Evolutionary conservation across 2,888 invertebrate species (phyloP).

Genomic region (Bellardia bayeri): DNA sequence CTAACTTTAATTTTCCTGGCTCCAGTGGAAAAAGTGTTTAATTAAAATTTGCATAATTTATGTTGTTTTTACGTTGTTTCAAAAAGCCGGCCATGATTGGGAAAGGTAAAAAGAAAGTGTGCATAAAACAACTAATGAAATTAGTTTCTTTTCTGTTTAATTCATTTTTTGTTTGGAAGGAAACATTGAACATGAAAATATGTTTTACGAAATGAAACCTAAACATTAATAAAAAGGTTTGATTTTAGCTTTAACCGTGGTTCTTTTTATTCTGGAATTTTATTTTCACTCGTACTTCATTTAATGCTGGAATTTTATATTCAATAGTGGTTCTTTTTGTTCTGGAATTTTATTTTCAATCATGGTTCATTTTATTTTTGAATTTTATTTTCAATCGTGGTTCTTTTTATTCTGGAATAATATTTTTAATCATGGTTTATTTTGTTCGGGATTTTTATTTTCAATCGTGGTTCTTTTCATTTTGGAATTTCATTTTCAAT

Average conservation of each 20-base stretch:
- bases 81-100: background rate
- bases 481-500: no score
- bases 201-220: background rate
- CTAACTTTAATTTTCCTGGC: conserved; percentile 28
- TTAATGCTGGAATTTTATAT: no score
- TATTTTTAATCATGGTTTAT: no score
- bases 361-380: no score
- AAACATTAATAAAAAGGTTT: background rate
- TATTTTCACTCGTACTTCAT: no score
- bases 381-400: no score
- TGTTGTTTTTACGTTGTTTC: conserved; percentile 30
- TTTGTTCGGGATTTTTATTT: no score
- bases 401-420: no score
- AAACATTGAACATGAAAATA: background rate
- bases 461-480: no score
- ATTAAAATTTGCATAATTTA: conserved; percentile 68
- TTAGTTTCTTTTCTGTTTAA: background rate
- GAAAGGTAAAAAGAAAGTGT: background rate
- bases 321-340: no score
- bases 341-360: no score
- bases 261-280: no score
- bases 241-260: background rate
- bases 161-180: background rate
- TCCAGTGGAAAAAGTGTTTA: conserved; percentile 28
- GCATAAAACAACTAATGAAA: conserved; percentile 15